Base-by-base conservation (phyloP, 2,888 invertebrate species). In the Ennomos erosarius region DNA sequence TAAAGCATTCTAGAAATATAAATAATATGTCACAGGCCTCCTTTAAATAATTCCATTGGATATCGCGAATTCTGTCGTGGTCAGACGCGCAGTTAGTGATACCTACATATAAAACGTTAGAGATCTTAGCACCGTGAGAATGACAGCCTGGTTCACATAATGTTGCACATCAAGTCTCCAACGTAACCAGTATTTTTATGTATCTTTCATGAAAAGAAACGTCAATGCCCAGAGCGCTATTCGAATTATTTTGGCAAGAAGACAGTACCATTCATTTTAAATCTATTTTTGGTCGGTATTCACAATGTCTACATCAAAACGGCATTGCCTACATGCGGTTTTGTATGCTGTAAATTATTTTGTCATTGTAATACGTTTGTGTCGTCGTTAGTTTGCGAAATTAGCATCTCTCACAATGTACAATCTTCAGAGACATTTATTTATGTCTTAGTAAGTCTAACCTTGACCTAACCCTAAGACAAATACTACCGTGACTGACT, bases 211-310 rank as follows among this genome's bases (percentile, higher is more conserved):
- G 45, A 63, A 66, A 66, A 68, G 64, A 48, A 64, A 68, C 61
- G 68, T 65, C 64, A 69, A 87, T 82, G 90, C 75, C 87, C 88
- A 88, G 81, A 68, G 50, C 69, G 87, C 79, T 88, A 91, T 90
- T 84, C 79, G 63, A 85, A 88, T 83, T 84, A 90, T 90, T 89
- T 90, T 90, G 90, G 90, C 90, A 90, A 82, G 79, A 77, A 69
- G 79, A 78, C 84, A 78, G 79, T 84, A 84, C 84, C 88, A 85
- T 88, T 87, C 81, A 88, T 88, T 88, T 84, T 75, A 77, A 76
- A 81, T 85, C 88, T 90, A 90, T 90, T 90, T 88, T 84, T 77
- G 86, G 79, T 71, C 71, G 80, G 81, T 78, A 82, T 84, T 81
- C 79, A 78, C 79, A 79, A 76, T 72, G 75, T 78, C 70, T 70